These are phyloP conservation scores for Hypotaenidia okinawae DNA, from an alignment of 2,797 vertebrate genomes.

Conservation along the genomic window DNA sequence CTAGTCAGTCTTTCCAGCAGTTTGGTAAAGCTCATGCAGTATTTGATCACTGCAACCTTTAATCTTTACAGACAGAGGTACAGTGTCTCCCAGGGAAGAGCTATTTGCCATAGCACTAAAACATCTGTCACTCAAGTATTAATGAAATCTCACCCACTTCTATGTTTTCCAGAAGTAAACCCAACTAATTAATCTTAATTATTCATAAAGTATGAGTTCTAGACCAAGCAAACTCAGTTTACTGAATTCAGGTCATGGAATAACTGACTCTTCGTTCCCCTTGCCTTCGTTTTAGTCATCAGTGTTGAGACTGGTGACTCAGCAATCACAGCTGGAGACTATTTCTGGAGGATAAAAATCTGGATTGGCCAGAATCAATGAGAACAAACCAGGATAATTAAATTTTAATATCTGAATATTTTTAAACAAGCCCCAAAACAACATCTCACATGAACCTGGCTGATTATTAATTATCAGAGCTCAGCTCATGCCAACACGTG, in stretches of 20 bases:
- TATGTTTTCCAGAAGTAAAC: not conserved
- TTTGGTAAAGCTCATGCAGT: not conserved
- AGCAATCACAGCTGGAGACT: not conserved
- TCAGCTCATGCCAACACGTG: not conserved
- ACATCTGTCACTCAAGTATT: not conserved
- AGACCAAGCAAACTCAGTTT: not conserved
- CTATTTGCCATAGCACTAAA: not conserved
- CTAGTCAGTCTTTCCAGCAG: not conserved
- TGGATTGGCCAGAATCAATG: not conserved
- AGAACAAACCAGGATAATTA: not conserved
- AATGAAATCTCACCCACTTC: not conserved
- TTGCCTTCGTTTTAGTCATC: not conserved
- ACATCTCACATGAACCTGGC: not conserved
- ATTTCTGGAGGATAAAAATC: not conserved
- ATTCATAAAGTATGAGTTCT: not conserved
- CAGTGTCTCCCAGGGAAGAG: not conserved
- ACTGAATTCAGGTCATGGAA: not conserved
- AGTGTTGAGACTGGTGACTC: not conserved
- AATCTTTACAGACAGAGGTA: not conserved
- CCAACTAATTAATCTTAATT: not conserved
- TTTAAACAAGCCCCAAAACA: not conserved
- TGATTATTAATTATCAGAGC: not conserved
- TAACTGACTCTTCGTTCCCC: not conserved
- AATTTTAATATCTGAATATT: not conserved
- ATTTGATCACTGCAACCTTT: not conserved